Evolutionary conservation across 64 coral and sea anemone genomes (phyloP).

Genomic region (Trachythela sp.): DNA sequence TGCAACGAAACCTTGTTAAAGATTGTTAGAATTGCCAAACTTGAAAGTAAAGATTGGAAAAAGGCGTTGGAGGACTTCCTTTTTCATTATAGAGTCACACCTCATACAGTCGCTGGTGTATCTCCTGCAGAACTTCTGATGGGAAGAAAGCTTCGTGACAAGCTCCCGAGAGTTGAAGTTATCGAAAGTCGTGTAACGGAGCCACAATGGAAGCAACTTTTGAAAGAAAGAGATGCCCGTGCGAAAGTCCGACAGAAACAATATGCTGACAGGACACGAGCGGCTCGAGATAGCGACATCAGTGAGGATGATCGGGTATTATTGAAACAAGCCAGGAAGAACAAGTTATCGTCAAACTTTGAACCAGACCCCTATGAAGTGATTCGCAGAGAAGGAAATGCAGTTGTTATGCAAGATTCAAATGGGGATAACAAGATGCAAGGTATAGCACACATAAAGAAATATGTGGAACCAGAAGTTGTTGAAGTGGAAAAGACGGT

Average conservation of each 20-base stretch:
- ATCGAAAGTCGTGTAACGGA: conserved; percentile 24
- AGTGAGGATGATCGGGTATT: conserved; percentile 18
- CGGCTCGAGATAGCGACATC: conserved; percentile 23
- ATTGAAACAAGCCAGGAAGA: conserved; percentile 31
- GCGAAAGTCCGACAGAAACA: conserved; percentile 43
- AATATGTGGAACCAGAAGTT: conserved; percentile 9
- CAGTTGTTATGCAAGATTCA: conserved; percentile 24
- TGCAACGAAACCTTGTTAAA: conserved; percentile 51
- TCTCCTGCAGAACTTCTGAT: conserved; percentile 44
- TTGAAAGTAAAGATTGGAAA: conserved; percentile 40
- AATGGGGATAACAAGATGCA: conserved; percentile 23
- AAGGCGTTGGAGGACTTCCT: conserved; percentile 32
- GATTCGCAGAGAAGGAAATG: conserved; percentile 23
- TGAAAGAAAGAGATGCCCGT: conserved; percentile 29
- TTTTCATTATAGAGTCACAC: conserved; percentile 41
- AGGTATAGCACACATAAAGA: conserved; percentile 31
- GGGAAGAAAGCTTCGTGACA: conserved; percentile 45
- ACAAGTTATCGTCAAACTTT: conserved; percentile 38
- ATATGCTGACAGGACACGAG: conserved; percentile 26
- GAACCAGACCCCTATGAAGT: conserved; percentile 41
- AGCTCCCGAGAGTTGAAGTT: conserved; percentile 30
- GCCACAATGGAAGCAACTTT: conserved; percentile 27
- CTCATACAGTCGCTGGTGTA: conserved; percentile 34
- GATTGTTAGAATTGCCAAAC: conserved; percentile 44
- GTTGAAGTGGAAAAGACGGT: not conserved